A percentile compares a stretch with the other conserved stretches of the same genome.
phyloP scores from a whole-genome alignment of 2,113 vertebrate genomes.

The Cynocephalus volans region DNA sequence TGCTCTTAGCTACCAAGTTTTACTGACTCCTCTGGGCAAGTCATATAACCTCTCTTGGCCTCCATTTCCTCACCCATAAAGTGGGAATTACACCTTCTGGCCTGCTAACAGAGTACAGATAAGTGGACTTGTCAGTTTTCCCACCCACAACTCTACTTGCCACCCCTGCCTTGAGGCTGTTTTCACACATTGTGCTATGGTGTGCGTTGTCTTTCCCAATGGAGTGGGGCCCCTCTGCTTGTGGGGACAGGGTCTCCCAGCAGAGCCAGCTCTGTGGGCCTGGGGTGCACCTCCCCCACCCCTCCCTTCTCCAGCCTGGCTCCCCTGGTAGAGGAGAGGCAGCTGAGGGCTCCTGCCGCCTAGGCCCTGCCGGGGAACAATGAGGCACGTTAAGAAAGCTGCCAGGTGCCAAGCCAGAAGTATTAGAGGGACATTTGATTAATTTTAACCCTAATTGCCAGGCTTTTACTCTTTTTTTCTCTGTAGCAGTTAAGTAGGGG shows the following conservation, averaged over 20 bases:
- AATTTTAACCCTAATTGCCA: slow-evolving; percentile 54
- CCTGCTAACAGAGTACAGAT: not conserved
- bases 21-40: not conserved
- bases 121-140: not conserved
- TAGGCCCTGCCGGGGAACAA: slow-evolving; percentile 62
- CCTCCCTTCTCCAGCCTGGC: not conserved
- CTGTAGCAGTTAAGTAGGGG: not conserved
- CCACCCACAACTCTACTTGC: not conserved
- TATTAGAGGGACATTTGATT: slow-evolving; percentile 73
- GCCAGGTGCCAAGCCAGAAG: slow-evolving; percentile 69
- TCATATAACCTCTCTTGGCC: not conserved
- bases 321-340: slow-evolving; percentile 25
- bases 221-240: not conserved
- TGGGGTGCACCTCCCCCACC: not conserved
- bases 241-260: not conserved
- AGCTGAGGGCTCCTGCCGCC: not conserved
- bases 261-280: not conserved
- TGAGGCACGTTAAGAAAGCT: slow-evolving; percentile 67
- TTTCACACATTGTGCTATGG: not conserved
- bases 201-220: not conserved
- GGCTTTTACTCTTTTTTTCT: slow-evolving; percentile 30
- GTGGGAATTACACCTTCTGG: not conserved
- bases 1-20: not conserved
- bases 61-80: not conserved
- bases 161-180: not conserved